Conservation (phyloP, 2,797 vertebrate genomes). For the Sitta carolinensis region DNA sequence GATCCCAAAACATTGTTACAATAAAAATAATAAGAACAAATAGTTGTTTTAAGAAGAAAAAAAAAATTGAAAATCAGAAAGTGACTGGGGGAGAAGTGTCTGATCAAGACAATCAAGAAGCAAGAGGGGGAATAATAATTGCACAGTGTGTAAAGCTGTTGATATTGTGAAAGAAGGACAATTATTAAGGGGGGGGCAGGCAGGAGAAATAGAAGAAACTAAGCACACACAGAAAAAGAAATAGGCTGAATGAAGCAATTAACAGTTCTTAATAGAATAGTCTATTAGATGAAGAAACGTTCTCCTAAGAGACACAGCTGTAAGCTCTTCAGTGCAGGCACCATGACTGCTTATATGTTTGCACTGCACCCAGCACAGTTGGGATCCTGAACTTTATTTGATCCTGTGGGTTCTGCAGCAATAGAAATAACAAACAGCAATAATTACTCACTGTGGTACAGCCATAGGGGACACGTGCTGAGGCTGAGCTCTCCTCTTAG, state of each 20-base stretch:
- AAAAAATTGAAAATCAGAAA: neutral
- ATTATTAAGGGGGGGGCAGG: neutral
- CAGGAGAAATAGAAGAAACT: neutral
- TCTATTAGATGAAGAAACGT: conserved; percentile 5
- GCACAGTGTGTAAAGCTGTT: neutral
- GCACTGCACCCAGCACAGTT: conserved; percentile 12
- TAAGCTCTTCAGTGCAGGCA: conserved; percentile 44
- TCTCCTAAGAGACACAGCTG: conserved; percentile 19
- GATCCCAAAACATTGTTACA: neutral
- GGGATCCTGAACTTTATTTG: conserved; percentile 37
- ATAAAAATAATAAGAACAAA: neutral
- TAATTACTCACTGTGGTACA: neutral
- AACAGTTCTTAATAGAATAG: conserved; percentile 35
- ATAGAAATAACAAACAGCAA: conserved; percentile 38
- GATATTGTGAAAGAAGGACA: neutral
- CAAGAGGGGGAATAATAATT: neutral
- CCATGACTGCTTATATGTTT: conserved; percentile 40
- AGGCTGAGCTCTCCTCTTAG: neutral
- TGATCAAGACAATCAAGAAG: neutral
- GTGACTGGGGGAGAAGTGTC: neutral
- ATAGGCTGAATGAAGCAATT: conserved; percentile 28
- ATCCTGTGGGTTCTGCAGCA: conserved; percentile 17
- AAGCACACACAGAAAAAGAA: neutral
- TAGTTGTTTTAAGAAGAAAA: neutral
- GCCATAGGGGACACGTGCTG: rapidly evolving